These are phyloP conservation scores for Synanthedon myopaeformis DNA, from an alignment of 2,888 invertebrate genomes.

Conservation along the genomic window DNA sequence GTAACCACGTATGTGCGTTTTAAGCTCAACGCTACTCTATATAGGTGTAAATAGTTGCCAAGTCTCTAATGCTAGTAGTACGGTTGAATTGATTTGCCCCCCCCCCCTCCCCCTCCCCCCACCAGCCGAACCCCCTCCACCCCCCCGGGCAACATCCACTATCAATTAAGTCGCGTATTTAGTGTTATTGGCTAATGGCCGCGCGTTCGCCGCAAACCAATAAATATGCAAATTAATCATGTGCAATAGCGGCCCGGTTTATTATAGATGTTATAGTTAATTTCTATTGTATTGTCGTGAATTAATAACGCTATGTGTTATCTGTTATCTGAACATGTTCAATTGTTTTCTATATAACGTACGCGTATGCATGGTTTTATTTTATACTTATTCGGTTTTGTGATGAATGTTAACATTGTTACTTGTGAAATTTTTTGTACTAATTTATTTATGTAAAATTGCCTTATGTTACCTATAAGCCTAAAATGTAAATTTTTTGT, in stretches of 20 bases:
- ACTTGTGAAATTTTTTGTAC: too few species aligned
- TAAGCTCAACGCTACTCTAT: neutral
- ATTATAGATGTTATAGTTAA: neutral
- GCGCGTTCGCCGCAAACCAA: neutral
- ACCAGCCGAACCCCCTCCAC: neutral
- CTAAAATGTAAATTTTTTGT: too few species aligned
- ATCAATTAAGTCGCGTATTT: neutral
- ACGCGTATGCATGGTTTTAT: neutral
- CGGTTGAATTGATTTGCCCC: neutral
- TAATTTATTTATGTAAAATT: too few species aligned
- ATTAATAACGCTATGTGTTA: neutral
- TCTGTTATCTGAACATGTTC: neutral
- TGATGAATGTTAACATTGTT: too few species aligned
- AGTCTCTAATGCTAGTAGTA: neutral
- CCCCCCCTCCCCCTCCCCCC: neutral
- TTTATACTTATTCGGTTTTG: too few species aligned
- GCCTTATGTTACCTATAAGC: too few species aligned
- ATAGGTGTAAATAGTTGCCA: neutral
- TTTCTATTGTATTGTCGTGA: neutral
- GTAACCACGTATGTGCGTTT: too few species aligned
- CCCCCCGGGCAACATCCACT: neutral
- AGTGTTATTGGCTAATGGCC: neutral
- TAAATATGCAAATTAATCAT: neutral
- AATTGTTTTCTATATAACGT: neutral
- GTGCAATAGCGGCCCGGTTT: neutral